Evolutionary conservation across 2,888 invertebrate genomes (phyloP), one percentile per base, ranked within the genome.

Genomic region (Tipula confusa): DNA sequence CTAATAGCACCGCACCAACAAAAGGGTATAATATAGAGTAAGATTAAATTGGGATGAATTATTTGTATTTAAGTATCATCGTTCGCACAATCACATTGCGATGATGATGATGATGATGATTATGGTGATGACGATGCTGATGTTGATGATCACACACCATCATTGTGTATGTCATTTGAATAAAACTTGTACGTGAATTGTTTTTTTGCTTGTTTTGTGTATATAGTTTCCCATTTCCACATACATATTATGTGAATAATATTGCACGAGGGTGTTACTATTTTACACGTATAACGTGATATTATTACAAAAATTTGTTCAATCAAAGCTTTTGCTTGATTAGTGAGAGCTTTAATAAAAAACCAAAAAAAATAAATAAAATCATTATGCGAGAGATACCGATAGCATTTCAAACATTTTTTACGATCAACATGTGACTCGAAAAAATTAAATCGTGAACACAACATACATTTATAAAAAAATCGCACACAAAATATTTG

Each of bases 1-100:
- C 0, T 33, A 33, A 6, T 11, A 33, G 33, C 6, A 33, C 33
- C 6, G 4, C 33, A 33, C 6, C 64, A 64, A 64, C 38, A 64
- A 64, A 33, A 64, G 64, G 64, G 64, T 5, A 31, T 38, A n/a
- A n/a, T n/a, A n/a, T n/a, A n/a, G n/a, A 64, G 64, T 24, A 64
- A 64, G 64, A 64, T 64, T 64, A 64, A 64, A 64, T 64, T 64
- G 64, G 64, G 5, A 64, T 64, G 64, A 64, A 64, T 64, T 64
- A 64, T 64, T 24, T 64, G 64, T 64, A 64, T 64, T 64, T 64
- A 64, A 64, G 64, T 64, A 64, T 64, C 64, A 64, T 64, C 64
- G 64, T 64, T 64, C 64, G 64, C 64, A 64, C 64, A 64, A 64
- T n/a, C n/a, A n/a, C n/a, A n/a, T n/a, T n/a, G n/a, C n/a, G n/a